A percentile compares a stretch with the other conserved stretches of the same genome.
Evolutionary conservation across 2,113 vertebrate genomes (phyloP).

Genomic region (Corydoras maculifer): DNA sequence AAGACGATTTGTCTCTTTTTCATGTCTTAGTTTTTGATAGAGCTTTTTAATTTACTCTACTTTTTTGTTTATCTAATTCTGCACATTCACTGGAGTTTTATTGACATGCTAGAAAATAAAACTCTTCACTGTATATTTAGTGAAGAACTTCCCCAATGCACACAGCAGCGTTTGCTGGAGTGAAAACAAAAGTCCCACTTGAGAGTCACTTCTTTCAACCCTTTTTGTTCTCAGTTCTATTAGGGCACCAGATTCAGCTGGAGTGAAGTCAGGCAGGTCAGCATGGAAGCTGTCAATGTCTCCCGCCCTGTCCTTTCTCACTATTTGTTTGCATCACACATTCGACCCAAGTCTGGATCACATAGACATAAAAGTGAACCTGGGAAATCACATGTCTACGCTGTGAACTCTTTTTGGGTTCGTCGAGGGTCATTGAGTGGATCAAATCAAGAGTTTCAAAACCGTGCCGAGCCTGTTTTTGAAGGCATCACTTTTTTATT

Average conservation of each 20-base stretch:
- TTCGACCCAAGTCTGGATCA: constrained; percentile 7
- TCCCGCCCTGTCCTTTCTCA: background rate
- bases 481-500: constrained; percentile 4
- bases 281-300: constrained; percentile 9
- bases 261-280: constrained; percentile 18
- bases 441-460: constrained; percentile 11
- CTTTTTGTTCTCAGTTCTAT: constrained; percentile 32
- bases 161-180: background rate
- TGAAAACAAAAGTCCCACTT: background rate
- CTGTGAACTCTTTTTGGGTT: constrained; percentile 6
- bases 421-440: constrained; percentile 9
- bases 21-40: too few species aligned
- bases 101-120: too few species aligned
- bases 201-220: constrained; percentile 19
- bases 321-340: constrained; percentile 1
- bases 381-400: background rate
- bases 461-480: constrained; percentile 6
- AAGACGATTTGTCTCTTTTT: too few species aligned
- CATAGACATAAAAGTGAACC: constrained; percentile 18
- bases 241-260: background rate
- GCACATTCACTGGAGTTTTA: too few species aligned
- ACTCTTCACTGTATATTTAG: too few species aligned
- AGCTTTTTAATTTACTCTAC: too few species aligned
- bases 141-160: background rate
- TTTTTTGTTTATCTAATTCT: too few species aligned